These are phyloP conservation scores for Procambarus clarkii DNA, from an alignment of 1,140 invertebrate species.

Conservation along the genomic window DNA sequence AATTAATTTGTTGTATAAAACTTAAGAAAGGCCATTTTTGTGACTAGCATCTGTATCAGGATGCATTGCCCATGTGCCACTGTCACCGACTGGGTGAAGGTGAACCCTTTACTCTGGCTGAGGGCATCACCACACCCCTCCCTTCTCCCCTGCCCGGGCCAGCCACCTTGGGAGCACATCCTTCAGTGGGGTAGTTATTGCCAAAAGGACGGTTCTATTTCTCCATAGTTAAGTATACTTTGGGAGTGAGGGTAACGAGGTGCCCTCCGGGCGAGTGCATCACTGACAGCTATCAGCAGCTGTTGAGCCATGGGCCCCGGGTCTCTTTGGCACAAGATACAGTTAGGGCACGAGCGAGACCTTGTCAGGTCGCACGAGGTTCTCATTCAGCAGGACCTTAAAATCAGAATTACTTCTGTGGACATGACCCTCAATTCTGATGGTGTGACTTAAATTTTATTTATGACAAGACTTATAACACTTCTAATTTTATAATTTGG, in stretches of 20 bases:
- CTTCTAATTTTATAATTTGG: conserved; percentile 63
- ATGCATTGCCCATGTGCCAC: conserved; percentile 41
- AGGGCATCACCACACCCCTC: conserved; percentile 69
- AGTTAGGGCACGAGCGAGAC: conserved; percentile 70
- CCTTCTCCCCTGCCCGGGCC: conserved; percentile 66
- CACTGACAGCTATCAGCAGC: conserved; percentile 64
- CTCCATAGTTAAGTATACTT: conserved; percentile 71
- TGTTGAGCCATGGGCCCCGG: conserved; percentile 68
- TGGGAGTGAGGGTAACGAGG: conserved; percentile 69
- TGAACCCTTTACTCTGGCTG: conserved; percentile 48
- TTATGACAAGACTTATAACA: conserved; percentile 48
- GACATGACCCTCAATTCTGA: conserved; percentile 67
- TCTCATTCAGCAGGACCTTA: conserved; percentile 64
- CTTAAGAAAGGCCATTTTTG: conserved; percentile 37
- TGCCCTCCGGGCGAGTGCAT: conserved; percentile 68
- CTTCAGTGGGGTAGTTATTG: conserved; percentile 70
- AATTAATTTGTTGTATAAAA: conserved; percentile 44
- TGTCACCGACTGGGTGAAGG: conserved; percentile 18
- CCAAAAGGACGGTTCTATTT: conserved; percentile 70
- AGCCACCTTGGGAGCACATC: conserved; percentile 70
- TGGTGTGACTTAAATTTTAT: conserved; percentile 61
- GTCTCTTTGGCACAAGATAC: conserved; percentile 70
- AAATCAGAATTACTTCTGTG: conserved; percentile 58
- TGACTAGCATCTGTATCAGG: conserved; percentile 50
- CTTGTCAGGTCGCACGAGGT: conserved; percentile 69